Evolutionary conservation across 37 sponge, comb jelly and placozoan species (phyloP).

Genomic region (Sycon ciliatum): DNA sequence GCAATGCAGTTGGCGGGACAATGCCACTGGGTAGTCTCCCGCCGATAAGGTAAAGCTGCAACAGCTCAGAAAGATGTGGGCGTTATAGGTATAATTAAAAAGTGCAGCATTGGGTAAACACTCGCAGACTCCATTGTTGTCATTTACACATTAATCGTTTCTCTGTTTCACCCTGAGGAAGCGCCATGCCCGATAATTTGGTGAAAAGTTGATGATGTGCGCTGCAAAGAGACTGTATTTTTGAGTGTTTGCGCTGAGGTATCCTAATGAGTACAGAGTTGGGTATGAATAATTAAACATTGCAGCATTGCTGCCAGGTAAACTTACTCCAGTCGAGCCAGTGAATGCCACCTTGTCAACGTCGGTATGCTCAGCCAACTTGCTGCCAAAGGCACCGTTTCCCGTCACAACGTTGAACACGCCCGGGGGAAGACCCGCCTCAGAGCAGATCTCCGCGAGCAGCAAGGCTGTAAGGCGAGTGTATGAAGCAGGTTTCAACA

Average conservation of each 20-base stretch:
- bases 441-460: constrained; percentile 96
- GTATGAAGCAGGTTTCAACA: constrained; percentile 88
- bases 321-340: constrained; percentile 64
- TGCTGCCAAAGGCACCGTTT: constrained; percentile 71
- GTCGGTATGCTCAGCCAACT: constrained; percentile 60
- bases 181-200: too few relatives aligned
- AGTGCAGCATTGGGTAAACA: too few relatives aligned
- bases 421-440: constrained; percentile 90
- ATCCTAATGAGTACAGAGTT: neutral
- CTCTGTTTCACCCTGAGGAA: too few relatives aligned
- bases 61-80: too few relatives aligned
- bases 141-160: too few relatives aligned
- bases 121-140: too few relatives aligned
- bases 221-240: neutral
- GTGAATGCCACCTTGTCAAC: constrained; percentile 95
- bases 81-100: too few relatives aligned
- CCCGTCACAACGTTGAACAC: constrained; percentile 89
- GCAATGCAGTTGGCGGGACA: too few relatives aligned
- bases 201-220: too few relatives aligned
- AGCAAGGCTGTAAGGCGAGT: constrained; percentile 83
- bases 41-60: too few relatives aligned
- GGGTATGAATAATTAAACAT: neutral
- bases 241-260: neutral
- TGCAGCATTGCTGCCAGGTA: neutral
- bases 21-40: too few relatives aligned